Evolutionary conservation across 2,888 invertebrate species (phyloP), one percentile per base, ranked within the genome.

Genomic region (Dasysyrphus albostriatus): DNA sequence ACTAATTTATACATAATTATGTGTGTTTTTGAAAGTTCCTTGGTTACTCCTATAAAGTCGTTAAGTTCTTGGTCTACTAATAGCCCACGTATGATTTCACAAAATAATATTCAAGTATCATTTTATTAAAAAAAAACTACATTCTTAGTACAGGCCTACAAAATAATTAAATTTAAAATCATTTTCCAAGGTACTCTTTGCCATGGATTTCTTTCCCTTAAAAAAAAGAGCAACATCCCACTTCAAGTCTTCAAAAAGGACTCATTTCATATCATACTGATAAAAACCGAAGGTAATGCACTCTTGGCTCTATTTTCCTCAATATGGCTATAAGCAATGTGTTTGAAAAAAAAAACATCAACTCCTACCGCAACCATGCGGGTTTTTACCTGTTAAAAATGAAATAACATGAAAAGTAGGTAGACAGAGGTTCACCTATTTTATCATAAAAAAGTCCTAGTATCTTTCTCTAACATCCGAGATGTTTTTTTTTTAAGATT

Each of bases 341-440:
- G 6, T 29, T 12, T 54, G 24, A 12, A 6, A 7, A 24, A 51
- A 49, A 49, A 19, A 49, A 19, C 1, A 12, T 5, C 19, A 54
- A 54, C 6, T 54, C 1, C 12, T 29, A 14, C 51, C 51, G 24
- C 10, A 54, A 24, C 51, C 51, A 54, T 54, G 51, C 24, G 12
- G 51, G 14, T 54, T 24, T 12, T 54, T 29, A 14, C 51, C 29
- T 54, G 51, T 29, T 54, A 54, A 54, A 54, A 54, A 14, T 54
- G 29, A 29, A 54, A 54, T 54, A 54, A 29, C 14, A n/a, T 9
- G 37, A 7, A 44, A 44, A 44, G 7, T 7, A 44, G 44, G 6
- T n/a, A 42, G 7, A 9, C 9, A 37, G 7, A 9, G 6, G 9
- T 37, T n/a, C n/a, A 37, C 2, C 37, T 39, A 12, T 1, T 5